Evolutionary conservation across 2,888 invertebrate genomes (phyloP), one percentile per base, ranked within the genome.

Genomic region (Mimachlamys varia): DNA sequence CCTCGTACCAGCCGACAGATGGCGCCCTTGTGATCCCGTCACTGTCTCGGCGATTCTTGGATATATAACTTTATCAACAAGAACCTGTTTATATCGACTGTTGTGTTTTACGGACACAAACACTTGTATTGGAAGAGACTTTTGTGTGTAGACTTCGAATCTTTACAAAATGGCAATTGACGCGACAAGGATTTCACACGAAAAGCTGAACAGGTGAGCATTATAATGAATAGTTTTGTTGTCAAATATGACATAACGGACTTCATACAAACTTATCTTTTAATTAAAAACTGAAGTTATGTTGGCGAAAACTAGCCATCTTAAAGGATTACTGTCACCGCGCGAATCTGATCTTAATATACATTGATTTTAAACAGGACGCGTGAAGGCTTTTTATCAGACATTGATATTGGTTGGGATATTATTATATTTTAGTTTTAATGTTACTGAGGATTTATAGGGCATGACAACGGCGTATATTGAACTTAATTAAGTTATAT

Each of bases 171-270:
- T 76, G 76, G 0, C 76, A 10, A 76, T 76, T 7, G 76, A 76
- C 5, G 33, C 76, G 33, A 76, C 76, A 33, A 76, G 76, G 76
- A 76, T 76, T 76, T 76, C 76, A 27, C 12, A 76, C 76, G 76
- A 76, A 76, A 76, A 76, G 27, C 27, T 76, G 27, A 76, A 76
- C 76, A 76, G 76, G 76, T 76, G 76, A 76, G 76, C 27, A 2
- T 3, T 76, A 33, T 27, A 33, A n/a, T 19, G 22, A 62, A 76
- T 76, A 76, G 27, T 76, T 76, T 76, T 76, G 76, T 76, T 76
- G 76, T 76, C 76, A 12, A 15, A 33, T 27, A 33, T 33, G 33
- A 76, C 13, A 15, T 33, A 76, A 76, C 12, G 33, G 15, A 33
- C 27, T 44, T 44, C 7, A 5, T 7, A 44, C 44, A 44, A 7